Base-by-base conservation (phyloP, 2,113 vertebrate genomes). In the Orientallactaga bullata region DNA sequence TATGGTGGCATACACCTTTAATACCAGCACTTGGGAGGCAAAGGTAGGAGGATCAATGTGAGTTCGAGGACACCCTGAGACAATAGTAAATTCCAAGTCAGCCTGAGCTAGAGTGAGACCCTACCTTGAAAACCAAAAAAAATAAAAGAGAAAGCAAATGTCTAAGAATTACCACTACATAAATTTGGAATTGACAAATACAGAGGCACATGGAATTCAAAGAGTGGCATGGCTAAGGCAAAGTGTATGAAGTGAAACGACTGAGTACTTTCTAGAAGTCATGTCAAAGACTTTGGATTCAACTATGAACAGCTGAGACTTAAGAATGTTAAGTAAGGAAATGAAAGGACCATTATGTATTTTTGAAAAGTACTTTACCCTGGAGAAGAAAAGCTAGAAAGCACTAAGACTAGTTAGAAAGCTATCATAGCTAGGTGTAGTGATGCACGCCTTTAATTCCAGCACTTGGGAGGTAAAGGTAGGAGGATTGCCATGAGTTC, bases 321-420 rank as follows among this genome's bases (percentile, higher is more conserved):
- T 30, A 95, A 85, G 63, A 90, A 85, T 72, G 84, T 94, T 73
- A 78, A 91, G 32, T 18, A 65, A 4, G 13, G 13, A 15, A 94
- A 90, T 69, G 69, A 93, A 93, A 94, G 74, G 26, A 66, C 81
- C 17, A 77, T 13, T 86, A 66, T 89, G 58, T 23, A 66, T 55
- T 89, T 76, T 66, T 83, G 47, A 69, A 83, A 90, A 72, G n/a
- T 30, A 76, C 71, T 88, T 90, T 84, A 85, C 24, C 81, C 30
- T 63, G 74, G 26, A 85, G 68, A 80, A 85, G 21, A 84, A 76
- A 90, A 79, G 6, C 35, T 35, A 15, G 35, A 65, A 18, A 13
- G 47, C 18, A 76, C 1, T 69, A 65, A 90, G 35, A 77, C 37
- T 21, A 89, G 71, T 89, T 73, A 95, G 76, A 80, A 90, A n/a